These are phyloP conservation scores for Garrulus glandarius DNA, from an alignment of 2,797 vertebrate species.

Conservation along the genomic window DNA sequence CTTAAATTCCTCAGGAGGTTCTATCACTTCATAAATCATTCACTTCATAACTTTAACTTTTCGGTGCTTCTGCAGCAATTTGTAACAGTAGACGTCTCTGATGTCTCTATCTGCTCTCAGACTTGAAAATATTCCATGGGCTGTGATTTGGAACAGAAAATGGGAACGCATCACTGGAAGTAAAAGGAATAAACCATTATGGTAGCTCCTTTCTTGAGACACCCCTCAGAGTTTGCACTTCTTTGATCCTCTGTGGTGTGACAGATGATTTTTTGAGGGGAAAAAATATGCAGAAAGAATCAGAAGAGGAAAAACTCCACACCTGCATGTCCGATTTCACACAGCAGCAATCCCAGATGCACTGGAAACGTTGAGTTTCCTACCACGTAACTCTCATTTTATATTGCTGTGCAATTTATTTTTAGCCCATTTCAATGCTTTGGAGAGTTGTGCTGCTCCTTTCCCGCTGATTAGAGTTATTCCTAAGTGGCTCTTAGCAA, in stretches of 20 bases:
- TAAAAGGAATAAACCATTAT: neutral
- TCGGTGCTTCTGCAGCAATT: neutral
- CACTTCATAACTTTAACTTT: neutral
- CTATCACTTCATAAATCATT: neutral
- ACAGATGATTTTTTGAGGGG: rapidly evolving
- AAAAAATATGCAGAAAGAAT: neutral
- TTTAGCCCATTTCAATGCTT: neutral
- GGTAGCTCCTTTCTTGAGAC: neutral
- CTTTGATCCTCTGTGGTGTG: neutral
- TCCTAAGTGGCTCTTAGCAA: slow-evolving; percentile 26
- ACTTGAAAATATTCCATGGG: neutral
- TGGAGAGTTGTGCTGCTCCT: neutral
- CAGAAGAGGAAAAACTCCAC: neutral
- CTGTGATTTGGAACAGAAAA: neutral
- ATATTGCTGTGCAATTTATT: neutral
- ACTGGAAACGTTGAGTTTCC: neutral
- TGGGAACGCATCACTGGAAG: neutral
- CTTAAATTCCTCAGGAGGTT: neutral
- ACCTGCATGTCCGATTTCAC: neutral
- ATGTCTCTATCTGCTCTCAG: neutral
- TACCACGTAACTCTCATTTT: neutral
- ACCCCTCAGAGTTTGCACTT: neutral
- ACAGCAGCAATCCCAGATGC: neutral
- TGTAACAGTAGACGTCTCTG: neutral
- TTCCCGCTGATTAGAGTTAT: slow-evolving; percentile 6